phyloP scores from a whole-genome alignment of 30 jellyfish, hydroid and myxozoan species.

The Hydractinia echinata region DNA sequence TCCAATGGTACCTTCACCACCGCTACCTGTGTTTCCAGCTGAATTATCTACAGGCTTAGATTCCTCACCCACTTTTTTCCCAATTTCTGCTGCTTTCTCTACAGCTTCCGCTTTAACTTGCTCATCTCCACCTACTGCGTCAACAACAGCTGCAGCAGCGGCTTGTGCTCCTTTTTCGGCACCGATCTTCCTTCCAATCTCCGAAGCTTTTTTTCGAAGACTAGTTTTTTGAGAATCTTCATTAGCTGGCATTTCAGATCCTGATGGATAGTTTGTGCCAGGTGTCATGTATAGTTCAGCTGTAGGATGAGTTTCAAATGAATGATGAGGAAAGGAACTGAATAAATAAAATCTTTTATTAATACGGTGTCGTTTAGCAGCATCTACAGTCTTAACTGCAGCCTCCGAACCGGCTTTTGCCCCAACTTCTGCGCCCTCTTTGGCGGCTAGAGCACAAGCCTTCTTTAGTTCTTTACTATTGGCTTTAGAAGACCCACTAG shows the following conservation, averaged over 20 bases:
- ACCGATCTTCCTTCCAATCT: slow-evolving; percentile 23
- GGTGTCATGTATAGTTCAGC: too few species aligned
- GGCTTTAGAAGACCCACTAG: neutral
- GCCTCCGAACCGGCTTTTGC: slow-evolving; percentile 44
- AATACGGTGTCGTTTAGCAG: too few species aligned
- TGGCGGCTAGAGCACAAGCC: slow-evolving; percentile 21
- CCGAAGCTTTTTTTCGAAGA: neutral
- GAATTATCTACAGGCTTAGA: neutral
- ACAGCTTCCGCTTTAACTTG: neutral
- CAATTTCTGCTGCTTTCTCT: slow-evolving; percentile 29
- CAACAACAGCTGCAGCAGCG: slow-evolving; percentile 34
- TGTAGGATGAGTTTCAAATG: too few species aligned
- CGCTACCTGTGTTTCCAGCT: neutral
- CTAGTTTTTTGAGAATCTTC: too few species aligned
- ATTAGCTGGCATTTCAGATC: too few species aligned
- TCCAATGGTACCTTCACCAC: neutral
- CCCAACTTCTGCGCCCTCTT: slow-evolving; percentile 28
- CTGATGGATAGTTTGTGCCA: too few species aligned
- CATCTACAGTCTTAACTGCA: slow-evolving; percentile 19
- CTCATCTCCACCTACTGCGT: slow-evolving; percentile 21
- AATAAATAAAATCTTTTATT: too few species aligned
- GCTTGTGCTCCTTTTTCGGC: slow-evolving; percentile 42
- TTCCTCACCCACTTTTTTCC: slow-evolving; percentile 23
- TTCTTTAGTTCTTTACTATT: neutral
- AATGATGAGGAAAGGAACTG: too few species aligned